Base-by-base conservation (phyloP, 1,140 invertebrate genomes). In the Zaprionus ornatus region DNA sequence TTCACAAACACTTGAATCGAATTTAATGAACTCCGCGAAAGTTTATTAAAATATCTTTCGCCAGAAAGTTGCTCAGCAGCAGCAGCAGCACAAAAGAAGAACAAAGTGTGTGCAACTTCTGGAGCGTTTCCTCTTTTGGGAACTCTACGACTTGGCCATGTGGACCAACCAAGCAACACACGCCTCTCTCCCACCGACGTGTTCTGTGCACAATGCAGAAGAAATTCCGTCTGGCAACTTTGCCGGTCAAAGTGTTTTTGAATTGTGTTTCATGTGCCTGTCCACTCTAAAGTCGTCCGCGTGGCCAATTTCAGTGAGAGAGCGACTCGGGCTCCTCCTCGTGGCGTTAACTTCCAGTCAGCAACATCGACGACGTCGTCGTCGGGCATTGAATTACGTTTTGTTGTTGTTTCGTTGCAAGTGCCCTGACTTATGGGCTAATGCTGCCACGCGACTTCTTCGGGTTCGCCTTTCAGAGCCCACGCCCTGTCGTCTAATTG, bases 181-280 rank as follows among this genome's bases (percentile, higher is more conserved):
- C 45, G 45, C 45, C 45, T 19, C 45, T 40, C 40, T 17, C 45
- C 19, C 77, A 69, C 42, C 79, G 65, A 25, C 35, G 37, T 74
- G 40, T 74, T 66, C 17, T 50, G 62, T 62, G 70, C 79, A 85
- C 79, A 84, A 85, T 70, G 78, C 54, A 74, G 85, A 91, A 82
- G 79, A 90, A 90, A 90, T 91, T 90, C 86, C 86, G 86, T 90
- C 86, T 90, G 74, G 86, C 86, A 90, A 90, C 86, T 90, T 90
- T 90, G 86, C 86, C 86, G 86, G 86, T 90, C 86, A 86, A 90
- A 90, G 82, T 90, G 82, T 90, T 90, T 90, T 90, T 90, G 86
- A 90, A 90, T 86, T 90, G 86, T 90, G 86, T 90, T 90, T 91
- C 86, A 79, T 82, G 86, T 82, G 79, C 79, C 72, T 88, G 86